Conservation (phyloP, 2,797 vertebrate genomes). For the Clarias platycephalus region DNA sequence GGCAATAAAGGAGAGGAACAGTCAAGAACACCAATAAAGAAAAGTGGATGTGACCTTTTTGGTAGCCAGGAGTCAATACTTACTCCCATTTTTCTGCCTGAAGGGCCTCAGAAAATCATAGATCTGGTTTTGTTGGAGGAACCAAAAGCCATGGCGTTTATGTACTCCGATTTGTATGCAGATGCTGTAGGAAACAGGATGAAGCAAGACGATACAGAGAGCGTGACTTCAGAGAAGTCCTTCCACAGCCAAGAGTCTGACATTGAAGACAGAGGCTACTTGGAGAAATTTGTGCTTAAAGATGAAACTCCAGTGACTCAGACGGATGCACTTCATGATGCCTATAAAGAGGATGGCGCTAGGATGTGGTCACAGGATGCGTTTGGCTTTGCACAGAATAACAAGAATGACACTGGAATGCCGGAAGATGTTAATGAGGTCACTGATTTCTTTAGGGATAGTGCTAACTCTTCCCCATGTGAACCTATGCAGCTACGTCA, state of each 20-base stretch:
- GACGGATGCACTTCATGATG: conserved; percentile 43
- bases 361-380: conserved; percentile 59
- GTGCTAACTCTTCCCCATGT: conserved; percentile 71
- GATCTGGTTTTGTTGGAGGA: conserved; percentile 86
- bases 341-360: conserved; percentile 46
- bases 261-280: conserved; percentile 84
- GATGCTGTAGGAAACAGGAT: conserved; percentile 76
- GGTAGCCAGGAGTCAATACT: conserved; percentile 81
- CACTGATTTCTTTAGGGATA: conserved; percentile 75
- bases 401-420: conserved; percentile 1
- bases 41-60: conserved; percentile 80
- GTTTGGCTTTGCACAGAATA: conserved; percentile 55
- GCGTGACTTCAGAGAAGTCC: conserved; percentile 79
- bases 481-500: conserved; percentile 52
- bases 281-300: conserved; percentile 90
- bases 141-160: conserved; percentile 86
- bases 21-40: conserved; percentile 65
- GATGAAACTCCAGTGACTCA: conserved; percentile 79
- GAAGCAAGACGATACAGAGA: conserved; percentile 82
- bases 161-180: conserved; percentile 89
- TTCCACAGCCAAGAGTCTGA: conserved; percentile 86
- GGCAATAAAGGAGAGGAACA: conserved; percentile 31
- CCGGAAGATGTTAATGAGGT: conserved; percentile 65
- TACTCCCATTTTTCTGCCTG: conserved; percentile 81
- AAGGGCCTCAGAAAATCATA: conserved; percentile 79